These are phyloP conservation scores for Cebus imitator DNA, from an alignment of 2,113 vertebrate genomes.

Conservation along the genomic window DNA sequence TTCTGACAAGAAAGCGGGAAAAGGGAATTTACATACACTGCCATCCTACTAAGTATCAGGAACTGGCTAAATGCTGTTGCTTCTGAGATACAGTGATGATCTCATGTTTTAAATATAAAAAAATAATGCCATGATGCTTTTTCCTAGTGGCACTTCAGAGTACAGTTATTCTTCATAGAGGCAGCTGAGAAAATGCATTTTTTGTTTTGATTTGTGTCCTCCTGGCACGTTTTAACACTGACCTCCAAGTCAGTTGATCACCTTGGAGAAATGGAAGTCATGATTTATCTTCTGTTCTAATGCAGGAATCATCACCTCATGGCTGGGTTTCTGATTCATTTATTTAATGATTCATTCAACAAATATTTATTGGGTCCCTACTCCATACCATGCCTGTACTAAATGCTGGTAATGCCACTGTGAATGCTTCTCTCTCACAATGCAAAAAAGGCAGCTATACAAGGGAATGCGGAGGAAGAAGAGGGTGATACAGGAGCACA, in stretches of 20 bases:
- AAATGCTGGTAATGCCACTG: not conserved
- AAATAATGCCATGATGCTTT: not conserved
- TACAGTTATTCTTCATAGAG: not conserved
- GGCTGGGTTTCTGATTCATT: not conserved
- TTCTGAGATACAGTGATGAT: not conserved
- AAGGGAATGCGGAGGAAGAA: not conserved
- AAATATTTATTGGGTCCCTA: not conserved
- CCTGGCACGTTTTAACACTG: not conserved
- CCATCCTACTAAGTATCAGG: not conserved
- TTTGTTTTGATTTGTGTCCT: not conserved
- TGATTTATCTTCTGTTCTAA: not conserved
- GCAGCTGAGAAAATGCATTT: not conserved
- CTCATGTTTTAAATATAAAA: not conserved
- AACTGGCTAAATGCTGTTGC: not conserved
- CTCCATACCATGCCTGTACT: not conserved
- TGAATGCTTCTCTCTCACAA: not conserved
- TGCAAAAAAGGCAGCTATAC: not conserved
- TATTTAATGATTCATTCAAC: conserved; percentile 7
- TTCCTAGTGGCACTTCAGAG: not conserved
- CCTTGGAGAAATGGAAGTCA: conserved; percentile 2
- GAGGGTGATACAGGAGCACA: too few species aligned
- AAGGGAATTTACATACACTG: not conserved
- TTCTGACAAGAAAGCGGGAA: not conserved
- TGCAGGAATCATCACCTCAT: not conserved
- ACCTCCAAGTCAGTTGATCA: not conserved